Evolutionary conservation across 2,797 vertebrate species (phyloP), one percentile per base, ranked within the genome.

Genomic region (Rhinichthys osculus): DNA sequence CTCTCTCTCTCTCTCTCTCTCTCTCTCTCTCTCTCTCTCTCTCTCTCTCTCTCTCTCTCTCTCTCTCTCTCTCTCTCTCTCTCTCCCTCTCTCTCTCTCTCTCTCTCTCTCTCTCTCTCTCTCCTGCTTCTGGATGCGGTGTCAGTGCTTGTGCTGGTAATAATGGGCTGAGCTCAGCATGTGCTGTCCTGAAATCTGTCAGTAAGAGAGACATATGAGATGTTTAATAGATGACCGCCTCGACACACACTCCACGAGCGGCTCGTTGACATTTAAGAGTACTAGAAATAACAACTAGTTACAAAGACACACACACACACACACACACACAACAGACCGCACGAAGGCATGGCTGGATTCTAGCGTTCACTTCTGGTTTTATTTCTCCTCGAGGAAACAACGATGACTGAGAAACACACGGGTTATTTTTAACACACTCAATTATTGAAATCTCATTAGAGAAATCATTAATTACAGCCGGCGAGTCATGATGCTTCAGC

Each of bases 381-480:
- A 19, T 74, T 52, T 78, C 30, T 78, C 67, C 73, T 1, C 19
- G 59, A 27, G 4, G 19, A 52, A 38, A 69, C 62, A 7, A 66
- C 14, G 72, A 82, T 50, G 62, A 7, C 59, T 27, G 59, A 13
- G 27, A 16, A 64, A 86, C 89, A 92, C 85, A 67, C 21, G 21
- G 33, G 30, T 62, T 76, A 40, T 70, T 67, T n/a, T 16, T 42
- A 79, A 90, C 84, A 88, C 86, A 89, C 91, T 94, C 92, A 85
- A 85, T 87, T 66, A 16, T 87, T 94, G 95, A 95, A 97, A 97
- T 97, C 95, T 97, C 96, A 97, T 97, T 97, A 97, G 96, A 97
- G 95, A 94, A 95, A 96, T 97, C 96, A 96, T 96, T 97, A 96
- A 97, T 94, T 94, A 96, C 93, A 85, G 92, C 95, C 97, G 96